Base-by-base conservation (phyloP, 2,113 vertebrate species). In the Trachemys scripta region DNA sequence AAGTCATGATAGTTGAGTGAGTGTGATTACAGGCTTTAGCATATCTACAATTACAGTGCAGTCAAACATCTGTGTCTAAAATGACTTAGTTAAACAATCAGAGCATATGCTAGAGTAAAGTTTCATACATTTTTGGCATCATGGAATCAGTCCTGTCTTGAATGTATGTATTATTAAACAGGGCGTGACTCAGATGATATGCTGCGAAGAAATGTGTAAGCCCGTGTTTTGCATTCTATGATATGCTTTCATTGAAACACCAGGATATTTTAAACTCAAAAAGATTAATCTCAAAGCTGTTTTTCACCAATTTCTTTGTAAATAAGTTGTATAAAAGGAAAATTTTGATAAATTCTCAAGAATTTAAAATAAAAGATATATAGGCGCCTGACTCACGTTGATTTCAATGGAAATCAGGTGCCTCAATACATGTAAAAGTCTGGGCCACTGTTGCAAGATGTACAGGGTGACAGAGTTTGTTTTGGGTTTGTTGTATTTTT, bases 151-250 rank as follows among this genome's bases (percentile, higher is more conserved):
- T n/a, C 50, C 90, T 91, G 14, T 85, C n/a, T 94, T 51, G 80
- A 85, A 59, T 80, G 38, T 31, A 87, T 92, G 31, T 75, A 95
- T 84, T 94, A 87, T 93, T 93, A 93, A 94, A 88, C 2, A 92
- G 57, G 57, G 10, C 62, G 27, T 83, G 65, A 92, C 50, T 92
- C 80, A 79, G 56, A 90, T 24, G 45, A 89, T n/a, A n/a, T 83
- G 31, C 93, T 92, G 57, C 79, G 90, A 93, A 88, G 27, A 49
- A 86, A 80, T 92, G 5, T 13, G 20, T n/a, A 87, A 53, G 12
- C 25, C 86, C 22, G 20, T 11, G 80, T 65, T 69, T 85, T 42
- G 85, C 89, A 53, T 78, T 25, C 6, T 47, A 92, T 45, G 56
- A 7, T 11, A 50, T 38, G 27, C 76, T 90, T 25, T 78, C 12